Percentiles rank a stretch among this genome's conserved stretches.
These are phyloP conservation scores for Pseudopodoces humilis DNA, from an alignment of 2,113 vertebrate species.

Conservation along the genomic window DNA sequence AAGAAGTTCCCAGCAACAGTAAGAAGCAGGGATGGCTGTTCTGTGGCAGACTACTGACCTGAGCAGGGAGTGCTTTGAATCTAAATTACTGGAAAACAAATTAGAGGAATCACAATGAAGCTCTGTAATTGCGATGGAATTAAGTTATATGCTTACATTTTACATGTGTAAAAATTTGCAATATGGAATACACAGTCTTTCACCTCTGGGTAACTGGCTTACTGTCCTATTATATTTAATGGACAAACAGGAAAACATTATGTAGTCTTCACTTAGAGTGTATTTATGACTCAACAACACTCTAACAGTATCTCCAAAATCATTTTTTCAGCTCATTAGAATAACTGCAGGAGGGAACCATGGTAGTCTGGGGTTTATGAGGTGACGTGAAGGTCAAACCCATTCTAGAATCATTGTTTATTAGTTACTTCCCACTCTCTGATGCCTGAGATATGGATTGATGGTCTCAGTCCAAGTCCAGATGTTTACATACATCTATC, in stretches of 20 bases:
- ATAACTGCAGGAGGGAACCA: not conserved
- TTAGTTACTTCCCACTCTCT: not conserved
- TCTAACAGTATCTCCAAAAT: not conserved
- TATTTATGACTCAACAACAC: not conserved
- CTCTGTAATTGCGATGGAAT: not conserved
- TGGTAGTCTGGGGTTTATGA: not conserved
- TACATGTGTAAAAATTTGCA: not conserved
- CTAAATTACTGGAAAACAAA: not conserved
- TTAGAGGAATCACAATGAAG: not conserved
- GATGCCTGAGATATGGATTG: not conserved
- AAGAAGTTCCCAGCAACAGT: not conserved
- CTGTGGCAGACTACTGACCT: not conserved
- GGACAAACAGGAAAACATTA: conserved; percentile 29
- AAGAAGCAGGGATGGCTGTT: not conserved
- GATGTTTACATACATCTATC: not conserved
- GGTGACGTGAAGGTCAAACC: not conserved
- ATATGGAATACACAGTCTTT: not conserved
- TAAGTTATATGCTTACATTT: conserved; percentile 19
- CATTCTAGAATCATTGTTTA: not conserved
- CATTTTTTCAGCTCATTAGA: conserved; percentile 36
- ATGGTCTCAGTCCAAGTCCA: not conserved
- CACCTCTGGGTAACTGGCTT: conserved; percentile 36
- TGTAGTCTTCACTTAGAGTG: not conserved
- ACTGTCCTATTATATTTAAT: conserved; percentile 21
- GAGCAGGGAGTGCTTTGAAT: not conserved